Conservation (phyloP, 2,888 invertebrate species). For the Crematogaster levior region DNA sequence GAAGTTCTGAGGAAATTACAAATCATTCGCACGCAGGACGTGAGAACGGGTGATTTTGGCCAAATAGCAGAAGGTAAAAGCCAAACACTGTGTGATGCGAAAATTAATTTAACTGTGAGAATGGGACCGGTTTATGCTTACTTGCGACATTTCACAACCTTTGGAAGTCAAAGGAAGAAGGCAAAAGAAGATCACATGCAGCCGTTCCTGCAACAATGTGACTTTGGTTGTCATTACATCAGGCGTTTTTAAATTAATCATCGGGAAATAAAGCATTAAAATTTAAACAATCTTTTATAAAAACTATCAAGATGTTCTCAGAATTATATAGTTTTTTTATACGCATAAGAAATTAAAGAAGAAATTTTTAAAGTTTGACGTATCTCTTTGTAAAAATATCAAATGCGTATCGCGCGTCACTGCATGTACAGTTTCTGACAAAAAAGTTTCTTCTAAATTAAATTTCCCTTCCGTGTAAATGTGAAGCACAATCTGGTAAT, state of each 20-base stretch:
- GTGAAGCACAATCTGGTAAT: neutral
- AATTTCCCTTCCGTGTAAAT: neutral
- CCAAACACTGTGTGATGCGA: neutral
- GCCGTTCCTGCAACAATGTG: slow-evolving; percentile 42
- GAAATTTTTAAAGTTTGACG: neutral
- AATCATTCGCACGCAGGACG: slow-evolving; percentile 25
- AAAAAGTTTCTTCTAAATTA: neutral
- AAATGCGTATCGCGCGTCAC: neutral
- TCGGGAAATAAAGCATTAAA: neutral
- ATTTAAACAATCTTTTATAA: neutral
- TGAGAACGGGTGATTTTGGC: slow-evolving; percentile 57
- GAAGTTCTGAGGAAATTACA: slow-evolving; percentile 50
- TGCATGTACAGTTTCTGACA: neutral
- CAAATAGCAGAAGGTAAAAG: slow-evolving; percentile 9
- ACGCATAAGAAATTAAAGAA: neutral
- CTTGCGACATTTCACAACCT: slow-evolving; percentile 50
- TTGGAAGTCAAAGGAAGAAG: slow-evolving; percentile 42
- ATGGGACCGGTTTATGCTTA: slow-evolving; percentile 3
- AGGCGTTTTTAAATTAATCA: slow-evolving; percentile 30
- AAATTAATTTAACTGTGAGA: slow-evolving; percentile 39
- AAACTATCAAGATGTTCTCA: neutral
- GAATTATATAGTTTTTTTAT: too few species aligned
- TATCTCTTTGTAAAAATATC: neutral
- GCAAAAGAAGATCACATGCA: slow-evolving; percentile 33
- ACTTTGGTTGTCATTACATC: slow-evolving; percentile 55